These are phyloP conservation scores for Hoplodrina ambigua DNA, from an alignment of 2,888 invertebrate species.

Conservation along the genomic window DNA sequence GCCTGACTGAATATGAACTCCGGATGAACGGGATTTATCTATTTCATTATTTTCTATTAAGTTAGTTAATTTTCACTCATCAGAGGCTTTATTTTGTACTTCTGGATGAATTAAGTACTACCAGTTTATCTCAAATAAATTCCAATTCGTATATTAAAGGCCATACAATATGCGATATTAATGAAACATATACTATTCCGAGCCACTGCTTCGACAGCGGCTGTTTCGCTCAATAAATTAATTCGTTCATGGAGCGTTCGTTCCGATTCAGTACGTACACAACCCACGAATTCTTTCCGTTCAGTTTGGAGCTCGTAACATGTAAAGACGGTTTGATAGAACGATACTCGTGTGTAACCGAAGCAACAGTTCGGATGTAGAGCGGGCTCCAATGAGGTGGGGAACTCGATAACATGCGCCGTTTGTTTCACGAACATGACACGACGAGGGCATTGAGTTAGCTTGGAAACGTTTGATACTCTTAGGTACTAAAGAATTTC, in stretches of 20 bases:
- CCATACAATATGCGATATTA: constrained; percentile 31
- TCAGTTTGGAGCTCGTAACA: constrained; percentile 55
- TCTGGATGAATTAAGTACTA: not conserved
- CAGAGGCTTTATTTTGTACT: not conserved
- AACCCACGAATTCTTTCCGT: constrained; percentile 51
- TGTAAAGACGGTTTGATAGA: constrained; percentile 56
- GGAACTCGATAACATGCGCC: constrained; percentile 59
- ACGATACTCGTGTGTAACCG: constrained; percentile 38
- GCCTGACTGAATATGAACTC: not conserved
- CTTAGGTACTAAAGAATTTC: not conserved
- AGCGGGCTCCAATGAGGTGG: constrained; percentile 54
- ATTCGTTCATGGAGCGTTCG: constrained; percentile 58
- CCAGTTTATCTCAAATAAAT: not conserved
- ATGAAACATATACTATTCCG: constrained; percentile 55
- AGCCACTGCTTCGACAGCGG: constrained; percentile 43
- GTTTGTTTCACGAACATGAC: constrained; percentile 57
- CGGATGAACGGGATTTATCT: not conserved
- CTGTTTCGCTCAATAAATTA: constrained; percentile 65
- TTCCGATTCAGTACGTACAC: constrained; percentile 53
- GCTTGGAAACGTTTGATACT: constrained; percentile 10
- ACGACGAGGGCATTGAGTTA: constrained; percentile 35
- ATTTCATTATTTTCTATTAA: constrained; percentile 14
- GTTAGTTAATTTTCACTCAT: not conserved
- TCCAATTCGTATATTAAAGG: not conserved
- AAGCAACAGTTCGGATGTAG: constrained; percentile 60